Evolutionary conservation across 2,113 vertebrate species (phyloP).

Genomic region (Dipodomys spectabilis): DNA sequence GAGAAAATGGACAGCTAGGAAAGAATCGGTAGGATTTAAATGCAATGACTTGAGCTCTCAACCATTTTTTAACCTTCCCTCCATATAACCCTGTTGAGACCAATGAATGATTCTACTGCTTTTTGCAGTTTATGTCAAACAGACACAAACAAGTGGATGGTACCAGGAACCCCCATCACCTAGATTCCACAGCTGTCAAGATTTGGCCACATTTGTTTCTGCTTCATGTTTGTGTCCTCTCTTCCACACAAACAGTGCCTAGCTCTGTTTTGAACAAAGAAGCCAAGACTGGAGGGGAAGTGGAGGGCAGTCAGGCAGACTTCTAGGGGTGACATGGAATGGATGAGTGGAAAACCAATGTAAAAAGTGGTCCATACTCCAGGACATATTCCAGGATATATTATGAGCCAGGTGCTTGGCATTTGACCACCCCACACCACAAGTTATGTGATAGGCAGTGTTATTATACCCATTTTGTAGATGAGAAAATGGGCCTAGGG

Average conservation of each 20-base stretch:
- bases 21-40: not conserved
- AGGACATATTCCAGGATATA: not conserved
- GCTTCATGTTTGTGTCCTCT: not conserved
- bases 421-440: not conserved
- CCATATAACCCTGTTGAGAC: not conserved
- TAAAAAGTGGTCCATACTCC: not conserved
- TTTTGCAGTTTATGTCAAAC: not conserved
- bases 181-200: not conserved
- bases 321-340: not conserved
- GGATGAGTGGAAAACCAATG: not conserved
- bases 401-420: not conserved
- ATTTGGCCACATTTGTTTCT: constrained; percentile 29
- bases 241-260: not conserved
- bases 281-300: not conserved
- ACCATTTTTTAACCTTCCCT: not conserved
- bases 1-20: not conserved
- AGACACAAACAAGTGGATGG: not conserved
- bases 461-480: constrained; percentile 13
- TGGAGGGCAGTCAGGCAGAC: not conserved
- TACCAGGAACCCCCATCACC: not conserved
- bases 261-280: not conserved
- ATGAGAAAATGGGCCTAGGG: not conserved
- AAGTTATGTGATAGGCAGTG: not conserved
- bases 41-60: not conserved
- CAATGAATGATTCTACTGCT: not conserved